Evolutionary conservation across 2,113 vertebrate genomes (phyloP), one percentile per base, ranked within the genome.

Genomic region (Dicrurus megarhynchus): DNA sequence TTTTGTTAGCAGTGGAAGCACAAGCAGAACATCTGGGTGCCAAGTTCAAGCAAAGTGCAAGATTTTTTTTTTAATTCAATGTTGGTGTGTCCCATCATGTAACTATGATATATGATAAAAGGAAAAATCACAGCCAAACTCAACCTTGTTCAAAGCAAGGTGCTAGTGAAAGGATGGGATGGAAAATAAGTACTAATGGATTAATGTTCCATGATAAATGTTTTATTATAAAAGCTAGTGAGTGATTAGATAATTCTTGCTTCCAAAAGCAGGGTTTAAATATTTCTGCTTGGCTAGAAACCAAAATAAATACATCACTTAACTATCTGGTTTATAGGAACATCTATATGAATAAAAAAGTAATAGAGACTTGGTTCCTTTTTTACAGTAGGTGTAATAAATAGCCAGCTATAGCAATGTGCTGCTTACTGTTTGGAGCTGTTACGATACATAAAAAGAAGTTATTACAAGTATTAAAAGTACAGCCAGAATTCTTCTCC

Each of bases 21-120:
- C 95, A 96, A 94, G 91, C 73, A 93, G 95, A 96, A 93, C 95
- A 96, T 97, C 95, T 97, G 84, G 93, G 97, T 93, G 95, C 97
- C 89, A 97, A 98, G 98, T 98, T 98, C 98, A 98, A 97, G 97
- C 92, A 98, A 97, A 98, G 98, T 98, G 97, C 98, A 98, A 84
- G 67, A 49, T 24, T 69, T 95, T 93, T 95, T 86, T 95, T 93
- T 97, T 94, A 97, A 97, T 95, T 89, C 85, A 84, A 9, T 97
- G 97, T 95, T 95, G 89, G 96, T 97, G 95, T 93, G 94, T 97
- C 96, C 94, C 96, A 98, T 97, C 92, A 95, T 95, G 96, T 97
- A 97, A 95, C 94, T 96, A 93, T 98, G 98, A 98, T 98, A 97
- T 98, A 98, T 97, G 98, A 98, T 98, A 98, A 98, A 97, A 98